Conservation (phyloP, 2,797 vertebrate genomes). For the Poeciliopsis infans region DNA sequence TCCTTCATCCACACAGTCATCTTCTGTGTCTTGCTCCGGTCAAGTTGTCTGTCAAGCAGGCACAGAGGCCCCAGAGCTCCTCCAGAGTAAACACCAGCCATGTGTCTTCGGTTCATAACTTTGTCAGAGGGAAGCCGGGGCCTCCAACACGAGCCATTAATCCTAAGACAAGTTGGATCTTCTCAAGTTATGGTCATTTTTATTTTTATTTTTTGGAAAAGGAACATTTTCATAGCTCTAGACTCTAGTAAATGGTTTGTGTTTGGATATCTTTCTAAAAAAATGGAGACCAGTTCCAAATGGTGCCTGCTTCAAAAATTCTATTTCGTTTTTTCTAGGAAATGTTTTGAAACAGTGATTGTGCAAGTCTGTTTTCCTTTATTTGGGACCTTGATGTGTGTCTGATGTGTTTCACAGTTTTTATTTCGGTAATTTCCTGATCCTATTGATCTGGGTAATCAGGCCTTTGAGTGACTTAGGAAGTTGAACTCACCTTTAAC, state of each 20-base stretch:
- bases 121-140: conserved; percentile 76
- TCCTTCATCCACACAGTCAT: conserved; percentile 41
- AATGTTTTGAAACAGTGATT: background rate
- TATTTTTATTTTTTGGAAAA: conserved; percentile 23
- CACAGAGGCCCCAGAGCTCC: conserved; percentile 62
- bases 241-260: conserved; percentile 13
- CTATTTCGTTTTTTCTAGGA: too few species aligned
- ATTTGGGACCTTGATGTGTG: background rate
- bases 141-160: conserved; percentile 67
- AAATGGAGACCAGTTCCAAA: background rate
- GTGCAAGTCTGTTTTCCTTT: background rate
- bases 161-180: conserved; percentile 46
- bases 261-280: background rate
- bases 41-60: conserved; percentile 77
- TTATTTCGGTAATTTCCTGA: background rate
- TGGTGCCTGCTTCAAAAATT: background rate
- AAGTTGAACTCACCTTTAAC: background rate
- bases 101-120: conserved; percentile 82
- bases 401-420: background rate
- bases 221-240: conserved; percentile 14
- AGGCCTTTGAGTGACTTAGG: background rate
- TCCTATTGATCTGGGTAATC: background rate
- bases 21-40: conserved; percentile 67
- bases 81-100: conserved; percentile 70
- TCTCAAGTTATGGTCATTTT: conserved; percentile 17